A percentile compares a stretch with the other conserved stretches of the same genome.
These are phyloP conservation scores for Aelia acuminata DNA, from an alignment of 2,888 invertebrate species.

Conservation along the genomic window DNA sequence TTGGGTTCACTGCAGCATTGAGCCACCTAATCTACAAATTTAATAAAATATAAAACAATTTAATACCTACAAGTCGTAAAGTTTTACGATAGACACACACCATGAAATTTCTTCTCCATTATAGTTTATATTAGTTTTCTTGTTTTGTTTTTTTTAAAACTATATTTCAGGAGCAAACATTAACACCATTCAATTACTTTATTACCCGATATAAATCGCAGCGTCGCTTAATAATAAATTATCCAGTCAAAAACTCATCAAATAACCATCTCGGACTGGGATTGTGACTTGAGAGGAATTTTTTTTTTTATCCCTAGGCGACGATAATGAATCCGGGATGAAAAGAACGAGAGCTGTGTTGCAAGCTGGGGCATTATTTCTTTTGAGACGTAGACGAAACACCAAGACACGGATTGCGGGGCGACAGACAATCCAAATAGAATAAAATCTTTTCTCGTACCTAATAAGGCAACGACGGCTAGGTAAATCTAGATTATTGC, in stretches of 20 bases:
- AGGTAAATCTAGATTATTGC: not conserved
- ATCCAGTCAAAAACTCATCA: not conserved
- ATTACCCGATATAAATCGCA: not conserved
- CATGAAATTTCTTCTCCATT: not conserved
- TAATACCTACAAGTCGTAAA: not conserved
- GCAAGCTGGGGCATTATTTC: not conserved
- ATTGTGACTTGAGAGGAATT: not conserved
- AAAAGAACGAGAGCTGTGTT: not conserved
- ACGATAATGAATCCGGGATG: not conserved
- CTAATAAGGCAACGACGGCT: not conserved
- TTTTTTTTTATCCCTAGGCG: not conserved
- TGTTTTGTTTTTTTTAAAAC: no score
- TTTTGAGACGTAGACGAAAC: not conserved
- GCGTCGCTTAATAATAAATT: not conserved
- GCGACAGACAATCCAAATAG: not conserved
- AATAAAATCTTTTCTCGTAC: not conserved
- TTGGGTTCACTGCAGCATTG: not conserved
- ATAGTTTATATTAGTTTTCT: not conserved
- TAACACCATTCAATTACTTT: not conserved
- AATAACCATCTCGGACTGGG: not conserved
- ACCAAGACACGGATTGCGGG: not conserved
- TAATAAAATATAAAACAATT: not conserved
- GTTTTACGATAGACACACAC: not conserved
- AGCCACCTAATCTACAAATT: not conserved
- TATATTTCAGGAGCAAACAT: not conserved